Percentiles rank a stretch among this genome's conserved stretches.
Conservation (phyloP, 2,797 vertebrate genomes). For the Esox lucius region DNA sequence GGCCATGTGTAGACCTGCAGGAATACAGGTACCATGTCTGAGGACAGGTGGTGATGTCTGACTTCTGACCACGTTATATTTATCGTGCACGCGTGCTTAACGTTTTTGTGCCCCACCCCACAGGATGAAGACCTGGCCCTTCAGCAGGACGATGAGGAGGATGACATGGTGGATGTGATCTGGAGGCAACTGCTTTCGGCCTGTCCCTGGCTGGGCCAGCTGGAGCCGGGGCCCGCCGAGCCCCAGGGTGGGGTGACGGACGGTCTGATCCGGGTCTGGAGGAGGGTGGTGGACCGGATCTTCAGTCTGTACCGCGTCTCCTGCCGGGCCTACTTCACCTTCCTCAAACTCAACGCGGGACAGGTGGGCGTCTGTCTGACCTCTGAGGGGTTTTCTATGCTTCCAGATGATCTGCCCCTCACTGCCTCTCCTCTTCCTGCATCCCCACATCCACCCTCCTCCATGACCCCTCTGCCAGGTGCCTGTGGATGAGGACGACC, state of each 20-base stretch:
- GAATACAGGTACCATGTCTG: slow-evolving; percentile 83
- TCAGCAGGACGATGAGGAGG: slow-evolving; percentile 90
- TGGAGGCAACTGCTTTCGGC: slow-evolving; percentile 89
- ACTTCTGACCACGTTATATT: too few relatives aligned
- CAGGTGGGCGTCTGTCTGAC: slow-evolving; percentile 76
- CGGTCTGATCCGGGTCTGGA: slow-evolving; percentile 93
- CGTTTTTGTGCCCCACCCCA: too few relatives aligned
- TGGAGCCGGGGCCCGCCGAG: slow-evolving; percentile 73
- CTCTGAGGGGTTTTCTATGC: too few relatives aligned
- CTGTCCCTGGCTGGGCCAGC: slow-evolving; percentile 92
- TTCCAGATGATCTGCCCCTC: neutral
- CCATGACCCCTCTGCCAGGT: slow-evolving; percentile 66
- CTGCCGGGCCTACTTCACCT: slow-evolving; percentile 97
- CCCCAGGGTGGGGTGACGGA: slow-evolving; percentile 74
- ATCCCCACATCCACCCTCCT: neutral
- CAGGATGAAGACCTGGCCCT: slow-evolving; percentile 98
- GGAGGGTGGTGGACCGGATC: slow-evolving; percentile 92
- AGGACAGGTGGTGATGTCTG: too few relatives aligned
- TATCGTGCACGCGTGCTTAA: too few relatives aligned
- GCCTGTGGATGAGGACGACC: slow-evolving; percentile 90
- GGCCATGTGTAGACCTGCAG: slow-evolving; percentile 94
- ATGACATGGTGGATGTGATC: slow-evolving; percentile 96
- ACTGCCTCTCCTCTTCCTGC: neutral
- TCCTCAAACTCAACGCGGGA: slow-evolving; percentile 95
- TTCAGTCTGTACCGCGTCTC: slow-evolving; percentile 96